Evolutionary conservation across 2,113 vertebrate species (phyloP), one percentile per base, ranked within the genome.

Genomic region (Psittacus erithacus): DNA sequence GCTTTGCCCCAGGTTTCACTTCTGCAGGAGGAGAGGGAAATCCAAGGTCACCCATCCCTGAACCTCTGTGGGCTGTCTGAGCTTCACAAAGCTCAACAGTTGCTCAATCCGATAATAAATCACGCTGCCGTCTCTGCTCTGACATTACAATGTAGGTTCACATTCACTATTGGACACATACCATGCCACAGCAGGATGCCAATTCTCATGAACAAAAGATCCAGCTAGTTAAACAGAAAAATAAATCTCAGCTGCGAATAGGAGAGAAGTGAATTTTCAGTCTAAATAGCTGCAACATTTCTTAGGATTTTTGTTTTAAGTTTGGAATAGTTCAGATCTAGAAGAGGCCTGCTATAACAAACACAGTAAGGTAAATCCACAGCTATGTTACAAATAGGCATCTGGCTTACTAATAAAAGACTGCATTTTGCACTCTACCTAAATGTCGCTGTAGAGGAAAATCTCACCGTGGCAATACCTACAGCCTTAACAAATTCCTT

Each of bases 151-250:
- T 47, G 83, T 8, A 79, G 65, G 77, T 82, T 92, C 77, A 78
- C 83, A 68, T 81, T 88, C 82, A n/a, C 88, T n/a, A 22, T 55
- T 91, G 79, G 85, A 86, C 79, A 35, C 71, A 47, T n/a, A 94
- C 68, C 86, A 67, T 16, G 82, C 90, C 62, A 10, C 93, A 88
- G 93, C 90, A 83, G 79, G 79, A 83, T 64, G 92, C 73, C 79
- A 95, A 73, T 94, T 92, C 88, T 84, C 95, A 86, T 1, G 5
- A 86, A 95, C 95, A 95, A 90, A 92, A 92, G 82, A 92, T 65
- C 39, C 77, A 76, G 65, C 64, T 74, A 92, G 88, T 93, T 86
- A 94, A 93, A 86, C 57, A 91, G 83, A 83, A 96, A 86, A 96
- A 86, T 84, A 95, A 94, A 93, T 84, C 86, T 84, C 86, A 88